Conservation (phyloP, 1,140 invertebrate species). For the Asobara japonica region DNA sequence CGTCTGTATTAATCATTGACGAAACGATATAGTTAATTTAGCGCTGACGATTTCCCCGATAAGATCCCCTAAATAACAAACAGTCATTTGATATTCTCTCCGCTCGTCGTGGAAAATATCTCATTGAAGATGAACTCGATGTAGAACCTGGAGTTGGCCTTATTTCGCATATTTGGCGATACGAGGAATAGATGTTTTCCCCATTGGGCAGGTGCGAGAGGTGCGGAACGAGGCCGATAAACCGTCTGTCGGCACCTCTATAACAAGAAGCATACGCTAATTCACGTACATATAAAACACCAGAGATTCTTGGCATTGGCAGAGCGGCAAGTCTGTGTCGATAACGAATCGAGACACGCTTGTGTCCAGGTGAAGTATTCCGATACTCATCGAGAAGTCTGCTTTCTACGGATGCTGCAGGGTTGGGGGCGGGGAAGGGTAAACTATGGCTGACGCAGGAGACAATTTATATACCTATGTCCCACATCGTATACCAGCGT, state of each 20-base stretch:
- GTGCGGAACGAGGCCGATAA: slow-evolving; percentile 22
- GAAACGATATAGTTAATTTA: no score
- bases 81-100: no score
- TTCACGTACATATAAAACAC: slow-evolving; percentile 3
- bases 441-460: slow-evolving; percentile 10
- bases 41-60: no score
- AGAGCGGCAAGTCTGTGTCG: slow-evolving; percentile 20
- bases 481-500: no score
- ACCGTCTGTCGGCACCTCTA: background rate
- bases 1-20: no score
- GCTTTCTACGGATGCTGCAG: slow-evolving; percentile 28
- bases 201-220: slow-evolving; percentile 30
- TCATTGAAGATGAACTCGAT: slow-evolving; percentile 32
- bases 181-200: slow-evolving; percentile 10
- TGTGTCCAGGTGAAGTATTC: slow-evolving; percentile 18
- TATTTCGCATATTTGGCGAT: slow-evolving; percentile 41
- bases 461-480: no score
- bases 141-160: slow-evolving; percentile 29
- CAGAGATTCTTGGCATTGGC: background rate
- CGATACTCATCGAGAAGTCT: slow-evolving; percentile 24
- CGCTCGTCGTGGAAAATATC: background rate
- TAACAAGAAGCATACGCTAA: slow-evolving; percentile 10
- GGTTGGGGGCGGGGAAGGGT: background rate
- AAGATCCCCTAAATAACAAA: no score
- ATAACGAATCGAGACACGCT: slow-evolving; percentile 31